Evolutionary conservation across 53 echinoderm and acorn worm genomes (phyloP).

Genomic region (Stichopus horrens): DNA sequence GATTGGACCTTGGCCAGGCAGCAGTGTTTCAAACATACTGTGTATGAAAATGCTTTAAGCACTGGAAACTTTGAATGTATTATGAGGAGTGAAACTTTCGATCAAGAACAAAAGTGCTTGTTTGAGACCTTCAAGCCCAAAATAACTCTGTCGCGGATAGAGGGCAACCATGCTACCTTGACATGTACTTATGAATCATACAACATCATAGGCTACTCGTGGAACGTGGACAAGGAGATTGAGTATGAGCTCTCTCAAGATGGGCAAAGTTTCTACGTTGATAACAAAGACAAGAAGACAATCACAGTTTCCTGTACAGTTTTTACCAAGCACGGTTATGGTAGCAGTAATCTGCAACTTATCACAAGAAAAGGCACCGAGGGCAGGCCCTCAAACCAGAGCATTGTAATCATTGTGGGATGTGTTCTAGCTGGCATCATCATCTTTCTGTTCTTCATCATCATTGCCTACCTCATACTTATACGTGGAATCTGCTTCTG

Average conservation of each 20-base stretch:
- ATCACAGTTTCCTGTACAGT: slow-evolving; percentile 31
- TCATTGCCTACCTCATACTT: slow-evolving; percentile 30
- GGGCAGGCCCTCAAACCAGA: not conserved
- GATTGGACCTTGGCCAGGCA: not conserved
- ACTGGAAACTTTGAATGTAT: slow-evolving; percentile 7
- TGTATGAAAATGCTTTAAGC: slow-evolving; percentile 17
- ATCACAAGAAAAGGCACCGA: not conserved
- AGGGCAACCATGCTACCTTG: not conserved
- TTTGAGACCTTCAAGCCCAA: slow-evolving; percentile 2
- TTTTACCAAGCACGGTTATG: slow-evolving; percentile 14
- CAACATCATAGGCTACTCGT: slow-evolving; percentile 23
- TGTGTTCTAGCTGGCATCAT: slow-evolving; percentile 1
- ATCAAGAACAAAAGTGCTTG: not conserved
- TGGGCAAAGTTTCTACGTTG: not conserved
- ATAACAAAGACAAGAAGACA: not conserved
- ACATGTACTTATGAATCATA: not conserved
- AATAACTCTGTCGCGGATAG: slow-evolving; percentile 6
- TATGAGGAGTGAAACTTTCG: not conserved
- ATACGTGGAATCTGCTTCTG: slow-evolving; percentile 46
- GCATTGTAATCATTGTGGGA: slow-evolving; percentile 10
- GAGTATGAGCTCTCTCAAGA: slow-evolving; percentile 12
- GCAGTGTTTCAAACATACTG: slow-evolving; percentile 12
- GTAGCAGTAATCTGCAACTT: slow-evolving; percentile 1
- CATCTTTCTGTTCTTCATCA: slow-evolving; percentile 1
- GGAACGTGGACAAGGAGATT: not conserved